Base-by-base conservation (phyloP, 2,113 vertebrate genomes). In the Rhinichthys klamathensis region DNA sequence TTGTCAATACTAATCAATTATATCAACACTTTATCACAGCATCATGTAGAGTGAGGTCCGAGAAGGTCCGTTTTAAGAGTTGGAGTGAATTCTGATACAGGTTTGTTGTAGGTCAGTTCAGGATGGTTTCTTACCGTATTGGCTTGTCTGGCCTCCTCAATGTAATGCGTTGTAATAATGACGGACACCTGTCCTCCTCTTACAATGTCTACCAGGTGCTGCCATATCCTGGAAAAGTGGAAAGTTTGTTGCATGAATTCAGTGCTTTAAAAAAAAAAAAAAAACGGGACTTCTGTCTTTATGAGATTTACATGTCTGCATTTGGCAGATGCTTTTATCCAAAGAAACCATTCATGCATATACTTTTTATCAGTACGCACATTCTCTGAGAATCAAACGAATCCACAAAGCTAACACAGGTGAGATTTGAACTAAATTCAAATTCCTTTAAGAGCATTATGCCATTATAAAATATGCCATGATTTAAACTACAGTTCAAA, bases 81-180 rank as follows among this genome's bases (percentile, higher is more conserved):
- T 3, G 6, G n/a, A 51, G 30, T 35, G 41, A 86, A 25, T 74
- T 46, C 12, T 73, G 23, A 23, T 3, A 73, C 70, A 79, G 76
- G 18, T 44, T 38, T 60, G 77, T 25, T 13, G 5, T 13, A 13
- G n/a, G 1, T 35, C 18, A 21, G 21, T 49, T 18, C 41, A 27
- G 13, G 21, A 60, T 11, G 13, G 30, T 27, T 11, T 38, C 94
- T 94, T 91, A 96, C 95, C 92, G 93, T 90, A 18, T 95, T 90
- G 69, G 95, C 95, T 86, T 96, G 95, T 76, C 93, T 86, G 90
- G 95, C 95, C 83, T 96, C 95, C 87, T 96, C 95, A 44, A 95
- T 95, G 90, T 96, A 96, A 88, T 95, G 95, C 0, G 95, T 96
- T 38, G 95, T 96, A 92, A 96, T 94, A 86, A 96, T 94, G 87